Evolutionary conservation across 2,113 vertebrate genomes (phyloP).

Genomic region (Macquaria australasica): DNA sequence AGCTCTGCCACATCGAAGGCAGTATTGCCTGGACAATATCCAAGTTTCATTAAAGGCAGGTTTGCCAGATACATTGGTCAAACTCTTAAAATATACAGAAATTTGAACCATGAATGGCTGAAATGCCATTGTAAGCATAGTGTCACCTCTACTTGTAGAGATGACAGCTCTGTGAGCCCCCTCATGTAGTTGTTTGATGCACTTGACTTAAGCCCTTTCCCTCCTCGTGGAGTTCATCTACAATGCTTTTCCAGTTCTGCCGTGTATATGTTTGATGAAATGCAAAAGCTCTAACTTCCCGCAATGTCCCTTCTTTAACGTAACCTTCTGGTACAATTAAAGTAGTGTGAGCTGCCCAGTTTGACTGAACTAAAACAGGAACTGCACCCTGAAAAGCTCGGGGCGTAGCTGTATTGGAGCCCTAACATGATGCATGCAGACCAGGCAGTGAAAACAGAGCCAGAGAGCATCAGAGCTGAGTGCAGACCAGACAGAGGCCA

Average conservation of each 20-base stretch:
- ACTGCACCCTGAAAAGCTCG: not conserved
- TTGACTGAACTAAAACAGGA: not conserved
- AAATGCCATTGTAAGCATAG: not conserved
- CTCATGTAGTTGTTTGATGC: no score
- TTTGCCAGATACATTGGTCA: not conserved
- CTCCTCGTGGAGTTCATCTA: not conserved
- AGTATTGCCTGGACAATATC: not conserved
- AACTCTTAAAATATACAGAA: not conserved
- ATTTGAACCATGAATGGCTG: not conserved
- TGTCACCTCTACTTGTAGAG: not conserved
- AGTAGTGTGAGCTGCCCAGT: not conserved
- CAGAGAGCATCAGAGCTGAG: slow-evolving; percentile 41
- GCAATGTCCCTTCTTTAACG: not conserved
- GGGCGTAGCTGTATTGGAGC: not conserved
- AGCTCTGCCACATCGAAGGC: not conserved
- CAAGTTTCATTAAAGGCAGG: not conserved
- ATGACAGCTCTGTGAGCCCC: not conserved
- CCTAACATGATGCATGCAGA: slow-evolving; percentile 16
- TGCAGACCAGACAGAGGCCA: slow-evolving; percentile 62
- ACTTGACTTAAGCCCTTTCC: not conserved
- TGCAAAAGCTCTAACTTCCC: not conserved
- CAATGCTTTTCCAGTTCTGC: not conserved
- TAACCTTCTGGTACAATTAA: not conserved
- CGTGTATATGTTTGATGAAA: not conserved
- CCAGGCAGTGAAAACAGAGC: slow-evolving; percentile 56